Conservation (phyloP, 2,797 vertebrate species). For the Scolopax rusticola region DNA sequence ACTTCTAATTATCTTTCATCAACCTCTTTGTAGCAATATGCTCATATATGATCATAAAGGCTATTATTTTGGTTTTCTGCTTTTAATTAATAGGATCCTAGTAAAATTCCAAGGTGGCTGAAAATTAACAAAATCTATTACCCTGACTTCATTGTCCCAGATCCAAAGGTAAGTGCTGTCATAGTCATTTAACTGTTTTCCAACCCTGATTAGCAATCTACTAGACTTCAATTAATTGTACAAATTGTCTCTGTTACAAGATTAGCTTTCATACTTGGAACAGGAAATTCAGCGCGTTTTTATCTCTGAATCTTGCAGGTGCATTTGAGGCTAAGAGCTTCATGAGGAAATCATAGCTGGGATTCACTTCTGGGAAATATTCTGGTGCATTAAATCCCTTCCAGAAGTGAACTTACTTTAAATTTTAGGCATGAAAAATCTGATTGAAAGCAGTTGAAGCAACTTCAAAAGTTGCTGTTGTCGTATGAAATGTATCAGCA, state of each 20-base stretch:
- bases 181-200: neutral
- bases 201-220: neutral
- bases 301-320: conserved; percentile 27
- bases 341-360: neutral
- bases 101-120: conserved; percentile 95
- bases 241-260: neutral
- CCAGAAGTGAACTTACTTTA: conserved; percentile 31
- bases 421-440: neutral
- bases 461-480: neutral
- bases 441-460: neutral
- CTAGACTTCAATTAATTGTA: neutral
- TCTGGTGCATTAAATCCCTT: neutral
- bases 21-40: neutral
- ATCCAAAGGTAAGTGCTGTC: conserved; percentile 89
- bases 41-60: fast-evolving
- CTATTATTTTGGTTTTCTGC: neutral
- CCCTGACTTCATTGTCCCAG: conserved; percentile 94
- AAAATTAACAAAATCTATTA: conserved; percentile 99
- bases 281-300: neutral
- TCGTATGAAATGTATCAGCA: neutral
- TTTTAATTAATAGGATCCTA: conserved; percentile 87
- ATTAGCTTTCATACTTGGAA: neutral
- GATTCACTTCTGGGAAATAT: neutral
- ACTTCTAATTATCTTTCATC: neutral
- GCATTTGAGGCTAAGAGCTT: conserved; percentile 27